These are phyloP conservation scores for Trididemnum miniatum DNA, from an alignment of 23 tunicate genomes.

Conservation along the genomic window DNA sequence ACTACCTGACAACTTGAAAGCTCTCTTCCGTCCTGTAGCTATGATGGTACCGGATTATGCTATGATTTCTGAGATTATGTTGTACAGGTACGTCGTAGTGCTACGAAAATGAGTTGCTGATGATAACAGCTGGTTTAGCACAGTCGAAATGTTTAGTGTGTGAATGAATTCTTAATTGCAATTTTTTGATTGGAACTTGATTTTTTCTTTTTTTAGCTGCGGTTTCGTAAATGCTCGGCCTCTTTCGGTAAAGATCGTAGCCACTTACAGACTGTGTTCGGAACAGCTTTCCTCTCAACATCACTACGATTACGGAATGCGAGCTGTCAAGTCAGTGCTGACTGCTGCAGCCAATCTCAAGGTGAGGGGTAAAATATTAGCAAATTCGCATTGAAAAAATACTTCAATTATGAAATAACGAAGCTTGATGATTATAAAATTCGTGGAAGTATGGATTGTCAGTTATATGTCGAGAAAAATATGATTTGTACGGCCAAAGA, in stretches of 20 bases:
- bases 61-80: slow-evolving; percentile 95
- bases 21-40: slow-evolving; percentile 97
- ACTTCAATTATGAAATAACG: too few relatives aligned
- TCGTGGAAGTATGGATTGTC: too few relatives aligned
- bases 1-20: slow-evolving; percentile 96
- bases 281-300: slow-evolving; percentile 98
- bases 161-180: too few relatives aligned
- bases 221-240: slow-evolving; percentile 98
- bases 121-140: too few relatives aligned
- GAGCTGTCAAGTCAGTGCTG: slow-evolving; percentile 99
- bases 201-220: slow-evolving; percentile 68
- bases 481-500: too few relatives aligned
- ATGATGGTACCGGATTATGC: slow-evolving; percentile 99
- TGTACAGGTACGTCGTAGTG: slow-evolving; percentile 93
- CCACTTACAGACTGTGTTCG: slow-evolving; percentile 95
- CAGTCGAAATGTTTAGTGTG: too few relatives aligned
- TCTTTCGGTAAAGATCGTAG: slow-evolving; percentile 97
- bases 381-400: too few relatives aligned
- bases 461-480: too few relatives aligned
- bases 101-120: too few relatives aligned
- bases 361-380: too few relatives aligned
- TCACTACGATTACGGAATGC: slow-evolving; percentile 98
- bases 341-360: slow-evolving; percentile 98
- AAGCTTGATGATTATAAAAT: too few relatives aligned
- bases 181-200: too few relatives aligned